phyloP scores from a whole-genome alignment of 2,113 vertebrate genomes.

The Myrmecophaga tridactyla region DNA sequence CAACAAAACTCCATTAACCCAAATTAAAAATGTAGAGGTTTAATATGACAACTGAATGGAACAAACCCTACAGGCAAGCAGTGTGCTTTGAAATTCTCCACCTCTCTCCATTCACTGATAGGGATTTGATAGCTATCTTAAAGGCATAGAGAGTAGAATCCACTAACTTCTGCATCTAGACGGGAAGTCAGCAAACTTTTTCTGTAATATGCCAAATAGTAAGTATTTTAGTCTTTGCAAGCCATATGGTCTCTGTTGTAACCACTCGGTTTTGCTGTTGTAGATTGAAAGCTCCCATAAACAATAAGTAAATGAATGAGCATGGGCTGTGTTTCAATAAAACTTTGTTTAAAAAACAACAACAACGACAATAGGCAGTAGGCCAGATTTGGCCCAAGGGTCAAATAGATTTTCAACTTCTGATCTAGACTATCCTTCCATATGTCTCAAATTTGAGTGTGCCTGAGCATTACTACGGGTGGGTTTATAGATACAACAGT shows the following conservation, averaged over 20 bases:
- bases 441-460: neutral
- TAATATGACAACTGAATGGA: neutral
- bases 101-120: neutral
- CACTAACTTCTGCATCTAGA: neutral
- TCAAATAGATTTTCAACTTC: neutral
- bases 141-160: neutral
- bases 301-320: neutral
- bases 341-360: constrained; percentile 32
- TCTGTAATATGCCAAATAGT: neutral
- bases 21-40: neutral
- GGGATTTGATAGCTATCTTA: neutral
- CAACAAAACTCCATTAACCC: neutral
- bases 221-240: neutral
- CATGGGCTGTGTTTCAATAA: neutral
- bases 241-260: neutral
- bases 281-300: neutral
- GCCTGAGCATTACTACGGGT: neutral
- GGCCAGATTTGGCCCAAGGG: neutral
- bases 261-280: neutral
- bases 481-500: neutral
- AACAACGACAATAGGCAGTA: neutral
- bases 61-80: neutral
- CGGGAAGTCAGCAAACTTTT: neutral
- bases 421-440: neutral
- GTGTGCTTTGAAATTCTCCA: neutral